Evolutionary conservation across 2,797 vertebrate species (phyloP), one percentile per base, ranked within the genome.

Genomic region (Rhynchonycteris naso): DNA sequence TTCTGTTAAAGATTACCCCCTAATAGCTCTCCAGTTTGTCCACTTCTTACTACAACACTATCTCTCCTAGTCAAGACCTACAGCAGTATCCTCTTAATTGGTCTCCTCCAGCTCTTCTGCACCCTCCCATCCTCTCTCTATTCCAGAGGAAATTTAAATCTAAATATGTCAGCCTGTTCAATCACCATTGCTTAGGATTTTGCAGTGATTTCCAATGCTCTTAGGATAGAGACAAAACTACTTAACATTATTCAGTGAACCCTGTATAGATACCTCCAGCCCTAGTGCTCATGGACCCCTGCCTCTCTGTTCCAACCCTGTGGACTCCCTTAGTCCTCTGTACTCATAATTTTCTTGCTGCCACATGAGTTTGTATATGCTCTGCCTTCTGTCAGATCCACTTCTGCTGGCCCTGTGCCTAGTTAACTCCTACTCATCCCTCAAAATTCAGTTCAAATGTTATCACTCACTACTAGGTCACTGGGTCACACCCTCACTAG

Each of bases 381-480:
- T 91, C 54, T 92, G 54, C 54, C 54, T 75, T 71, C 68, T 65
- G 26, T 59, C 56, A 71, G 8, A 24, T 30, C 13, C 56, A 47
- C 47, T 61, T 43, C 35, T 81, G 22, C 50, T 87, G 47, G 28
- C 12, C 50, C 16, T 76, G 13, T 72, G 30, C 68, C 81, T 80
- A 38, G 24, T 74, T 63, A 91, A 58, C 15, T 54, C 56, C 68
- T 78, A 47, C 12, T 85, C 76, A 68, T 54, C 54, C 50, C 85
- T 94, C 28, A 90, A 81, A 92, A 92, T 5, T 95, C 61, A 75
- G n/a, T 65, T 33, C 47, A 75, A 69, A 80, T 89, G 61, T 91
- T 88, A 85, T 21, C 28, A 50, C 56, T 92, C 26, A 68, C 68
- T 58, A 68, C 68, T 58, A 88, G 35, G 24, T 75, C 47, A 93